phyloP scores from a whole-genome alignment of 2,113 vertebrate species.

The Hirundichthys speculiger region DNA sequence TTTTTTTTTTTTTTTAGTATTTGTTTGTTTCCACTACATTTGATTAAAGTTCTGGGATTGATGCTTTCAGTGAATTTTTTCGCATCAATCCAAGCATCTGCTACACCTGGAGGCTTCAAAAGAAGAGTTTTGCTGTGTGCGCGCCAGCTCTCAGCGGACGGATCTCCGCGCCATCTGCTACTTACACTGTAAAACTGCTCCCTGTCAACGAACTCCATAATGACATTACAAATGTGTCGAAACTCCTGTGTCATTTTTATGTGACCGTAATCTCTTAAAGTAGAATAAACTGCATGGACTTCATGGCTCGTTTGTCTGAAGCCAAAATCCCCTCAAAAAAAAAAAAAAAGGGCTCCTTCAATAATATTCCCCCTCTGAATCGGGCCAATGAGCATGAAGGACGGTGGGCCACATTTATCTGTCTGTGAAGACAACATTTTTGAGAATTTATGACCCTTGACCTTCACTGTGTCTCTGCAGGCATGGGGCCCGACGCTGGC shows the following conservation, averaged over 20 bases:
- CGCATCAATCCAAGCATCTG: conserved; percentile 31
- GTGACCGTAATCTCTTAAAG: conserved; percentile 20
- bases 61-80: not conserved
- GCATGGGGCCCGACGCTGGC: conserved; percentile 18
- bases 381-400: conserved; percentile 55
- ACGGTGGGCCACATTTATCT: conserved; percentile 56
- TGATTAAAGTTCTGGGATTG: not conserved
- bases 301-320: conserved; percentile 33
- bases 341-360: not conserved
- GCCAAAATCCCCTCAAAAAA: conserved; percentile 3
- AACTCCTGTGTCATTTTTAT: conserved; percentile 39
- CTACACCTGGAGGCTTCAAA: not conserved
- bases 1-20: not conserved
- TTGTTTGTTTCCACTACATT: not conserved
- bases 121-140: not conserved
- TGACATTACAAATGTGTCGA: conserved; percentile 27
- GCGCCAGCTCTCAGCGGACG: not conserved
- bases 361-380: conserved; percentile 7
- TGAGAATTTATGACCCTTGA: conserved; percentile 70
- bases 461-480: conserved; percentile 47
- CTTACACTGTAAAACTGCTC: conserved; percentile 24
- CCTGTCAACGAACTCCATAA: conserved; percentile 29
- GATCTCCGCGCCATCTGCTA: conserved; percentile 37
- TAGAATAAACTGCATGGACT: conserved; percentile 51
- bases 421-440: conserved; percentile 68